A percentile compares a stretch with the other conserved stretches of the same genome.
These are phyloP conservation scores for Planiliza haematocheilus DNA, from an alignment of 2,113 vertebrate species.

Conservation along the genomic window DNA sequence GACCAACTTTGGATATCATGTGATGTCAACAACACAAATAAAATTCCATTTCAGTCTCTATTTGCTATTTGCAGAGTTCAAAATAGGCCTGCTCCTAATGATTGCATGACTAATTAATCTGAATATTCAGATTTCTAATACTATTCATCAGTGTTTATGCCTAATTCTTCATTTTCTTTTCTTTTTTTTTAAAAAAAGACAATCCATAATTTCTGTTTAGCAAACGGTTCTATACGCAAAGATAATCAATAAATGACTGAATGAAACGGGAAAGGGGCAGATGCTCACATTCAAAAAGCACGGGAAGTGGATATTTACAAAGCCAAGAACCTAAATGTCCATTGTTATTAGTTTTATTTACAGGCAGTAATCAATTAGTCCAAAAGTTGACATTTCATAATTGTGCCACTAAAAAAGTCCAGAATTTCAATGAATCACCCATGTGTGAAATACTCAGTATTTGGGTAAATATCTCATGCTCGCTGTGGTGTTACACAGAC, in stretches of 20 bases:
- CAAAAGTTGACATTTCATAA: too few relatives aligned
- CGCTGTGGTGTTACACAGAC: not conserved
- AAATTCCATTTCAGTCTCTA: conserved; percentile 1
- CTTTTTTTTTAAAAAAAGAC: too few relatives aligned
- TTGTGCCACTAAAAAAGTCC: not conserved
- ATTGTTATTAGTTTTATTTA: not conserved
- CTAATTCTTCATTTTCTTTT: too few relatives aligned
- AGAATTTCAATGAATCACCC: not conserved
- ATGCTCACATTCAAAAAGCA: too few relatives aligned
- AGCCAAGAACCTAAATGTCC: too few relatives aligned
- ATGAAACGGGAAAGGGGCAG: too few relatives aligned
- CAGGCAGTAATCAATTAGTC: not conserved
- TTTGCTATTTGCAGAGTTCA: not conserved
- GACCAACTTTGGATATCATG: not conserved
- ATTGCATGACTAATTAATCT: not conserved
- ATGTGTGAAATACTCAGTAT: not conserved
- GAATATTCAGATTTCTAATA: not conserved
- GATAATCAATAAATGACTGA: too few relatives aligned
- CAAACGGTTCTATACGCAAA: too few relatives aligned
- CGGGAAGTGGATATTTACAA: too few relatives aligned
- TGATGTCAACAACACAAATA: not conserved
- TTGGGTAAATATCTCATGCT: conserved; percentile 32
- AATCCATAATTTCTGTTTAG: too few relatives aligned
- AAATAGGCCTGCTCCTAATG: not conserved
- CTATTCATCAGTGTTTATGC: too few relatives aligned